Evolutionary conservation across 2,888 invertebrate genomes (phyloP), one percentile per base, ranked within the genome.

Genomic region (Xanthorhoe designata): DNA sequence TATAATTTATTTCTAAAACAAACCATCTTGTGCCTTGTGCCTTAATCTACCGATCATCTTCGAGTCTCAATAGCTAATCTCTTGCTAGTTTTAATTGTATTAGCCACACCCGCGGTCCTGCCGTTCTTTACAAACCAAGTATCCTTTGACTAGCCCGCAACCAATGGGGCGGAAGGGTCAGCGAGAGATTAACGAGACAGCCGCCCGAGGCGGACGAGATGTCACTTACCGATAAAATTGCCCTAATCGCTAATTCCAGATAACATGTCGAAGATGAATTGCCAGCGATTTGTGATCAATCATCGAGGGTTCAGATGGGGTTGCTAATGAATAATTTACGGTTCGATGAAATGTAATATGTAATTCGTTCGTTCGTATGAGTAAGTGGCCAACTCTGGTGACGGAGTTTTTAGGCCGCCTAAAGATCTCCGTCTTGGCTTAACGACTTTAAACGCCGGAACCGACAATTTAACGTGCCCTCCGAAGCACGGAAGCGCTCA

Each of bases 81-180:
- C 32, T 32, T 7, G 6, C 2, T 7, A 32, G 32, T 32, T 32
- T 32, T 32, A 32, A 32, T 32, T 32, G 7, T 32, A 32, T 32
- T 24, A 24, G 24, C 24, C 5, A 32, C 32, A 54, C 35, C 38
- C 38, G 38, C 38, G 13, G 0, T 42, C 10, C 38, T 42, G 13
- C 7, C 32, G 32, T 32, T 7, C 7, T 13, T 42, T 4, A 13
- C 53, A 38, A 45, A 54, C 52, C 47, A 19, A 52, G 47, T 49
- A 57, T 52, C 53, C 66, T 42, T 53, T 65, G 77, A 74, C 75
- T 82, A 80, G 80, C 82, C 77, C 76, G 71, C 66, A 74, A 67
- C 78, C 84, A 82, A 84, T 86, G 85, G 83, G 75, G 79, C 68
- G 81, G 81, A 86, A 86, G 86, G 85, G 87, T 81, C 85, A 79